Evolutionary conservation across 2,888 invertebrate genomes (phyloP), one percentile per base, ranked within the genome.

Genomic region (Caenorhabditis zanzibari): DNA sequence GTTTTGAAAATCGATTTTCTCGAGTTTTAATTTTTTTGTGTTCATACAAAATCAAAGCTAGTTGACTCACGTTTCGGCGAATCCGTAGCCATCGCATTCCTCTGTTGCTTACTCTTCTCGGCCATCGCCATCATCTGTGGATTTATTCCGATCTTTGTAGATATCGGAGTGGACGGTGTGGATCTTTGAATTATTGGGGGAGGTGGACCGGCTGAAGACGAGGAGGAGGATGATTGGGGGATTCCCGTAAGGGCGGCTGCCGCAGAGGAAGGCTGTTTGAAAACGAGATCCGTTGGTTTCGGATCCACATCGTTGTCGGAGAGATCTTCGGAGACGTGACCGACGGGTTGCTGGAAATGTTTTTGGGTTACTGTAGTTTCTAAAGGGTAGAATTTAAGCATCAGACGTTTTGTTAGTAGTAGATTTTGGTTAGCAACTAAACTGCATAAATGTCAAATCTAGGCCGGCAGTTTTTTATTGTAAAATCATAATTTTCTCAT

Each of bases 161-260:
- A 49, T 1, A 79, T 28, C 16, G 64, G 59, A 7, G 66, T 66
- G 2, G 66, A 49, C 6, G 49, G 54, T 7, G 58, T 44, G 9
- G 66, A 58, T n/a, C 66, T 16, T 49, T 35, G 66, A 7, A 41
- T 28, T 7, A 19, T 5, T 3, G 47, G 9, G 22, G 68, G 1
- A 16, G 72, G 47, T 6, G 63, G 6, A 41, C 47, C n/a, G 1
- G 52, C 32, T 1, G 69, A 54, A 12, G n/a, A n/a, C n/a, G n/a
- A n/a, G n/a, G n/a, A n/a, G n/a, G 68, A 26, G 4, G 81, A 59
- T 14, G 52, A 61, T 12, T 74, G 73, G 5, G 56, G 74, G 7
- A 81, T 61, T 32, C 74, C 74, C 54, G 69, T 69, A 3, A 81
- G 54, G 3, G 81, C 69, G 2, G 81, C 81, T 2, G 74, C 54